A percentile compares a stretch with the other conserved stretches of the same genome.
Evolutionary conservation across 2,888 invertebrate species (phyloP).

Genomic region (Vanessa cardui): DNA sequence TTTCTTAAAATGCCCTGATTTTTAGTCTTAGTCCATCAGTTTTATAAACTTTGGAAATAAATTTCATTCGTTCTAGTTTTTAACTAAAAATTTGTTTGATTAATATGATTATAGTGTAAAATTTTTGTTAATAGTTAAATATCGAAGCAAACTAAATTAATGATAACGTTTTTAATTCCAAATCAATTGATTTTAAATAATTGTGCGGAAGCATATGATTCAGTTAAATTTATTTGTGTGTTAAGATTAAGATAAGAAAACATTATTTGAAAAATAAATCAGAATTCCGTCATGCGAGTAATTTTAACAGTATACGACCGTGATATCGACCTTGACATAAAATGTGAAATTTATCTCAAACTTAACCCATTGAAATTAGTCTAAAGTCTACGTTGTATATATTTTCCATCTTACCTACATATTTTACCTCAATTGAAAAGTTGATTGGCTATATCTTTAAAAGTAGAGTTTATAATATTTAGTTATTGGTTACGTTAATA

Average conservation of each 20-base stretch:
- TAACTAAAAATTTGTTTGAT: too few relatives aligned
- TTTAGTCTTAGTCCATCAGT: too few relatives aligned
- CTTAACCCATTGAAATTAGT: conserved; percentile 7
- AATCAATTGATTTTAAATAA: not conserved
- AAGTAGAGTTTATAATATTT: too few relatives aligned
- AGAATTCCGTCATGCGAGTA: conserved; percentile 8
- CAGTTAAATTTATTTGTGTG: not conserved
- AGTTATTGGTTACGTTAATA: too few relatives aligned
- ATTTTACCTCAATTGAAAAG: too few relatives aligned
- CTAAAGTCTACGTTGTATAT: not conserved
- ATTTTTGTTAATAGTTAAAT: too few relatives aligned
- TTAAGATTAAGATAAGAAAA: not conserved
- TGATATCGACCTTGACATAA: conserved; percentile 25
- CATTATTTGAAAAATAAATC: conserved; percentile 13
- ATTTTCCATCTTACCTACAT: not conserved
- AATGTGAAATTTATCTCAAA: conserved; percentile 18
- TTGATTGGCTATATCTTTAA: too few relatives aligned
- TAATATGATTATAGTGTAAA: too few relatives aligned
- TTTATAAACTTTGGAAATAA: too few relatives aligned
- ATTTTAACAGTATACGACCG: not conserved
- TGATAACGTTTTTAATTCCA: not conserved
- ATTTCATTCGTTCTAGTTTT: too few relatives aligned
- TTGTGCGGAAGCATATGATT: too few relatives aligned
- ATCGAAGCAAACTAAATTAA: not conserved
- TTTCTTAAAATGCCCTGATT: too few relatives aligned